Base-by-base conservation (phyloP, 1,140 invertebrate genomes). In the Anoplolepis gracilipes region DNA sequence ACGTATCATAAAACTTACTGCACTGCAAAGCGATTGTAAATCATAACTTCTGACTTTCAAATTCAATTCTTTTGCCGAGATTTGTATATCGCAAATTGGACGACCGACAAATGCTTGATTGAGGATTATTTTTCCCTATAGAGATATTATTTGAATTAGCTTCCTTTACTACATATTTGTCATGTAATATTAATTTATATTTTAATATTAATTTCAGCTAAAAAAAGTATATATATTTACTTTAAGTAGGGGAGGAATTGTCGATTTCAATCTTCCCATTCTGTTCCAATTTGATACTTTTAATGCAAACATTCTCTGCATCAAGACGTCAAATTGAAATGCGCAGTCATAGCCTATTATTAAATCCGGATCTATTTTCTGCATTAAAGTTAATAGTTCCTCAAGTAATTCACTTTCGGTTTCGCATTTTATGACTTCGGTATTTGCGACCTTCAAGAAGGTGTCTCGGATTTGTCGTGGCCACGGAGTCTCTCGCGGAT, bases 311-410 rank as follows among this genome's bases (percentile, higher is more conserved):
- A 99, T 96, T 88, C 98, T 97, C 86, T 98, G 97, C 22, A 98
- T 96, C 1, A 99, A 95, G 7, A 99, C 95, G 92, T 98, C 98
- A 75, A 99, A 96, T 92, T 99, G 98, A 94, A 98, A 99, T 10
- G 97, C 97, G 92, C n/a, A n/a, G 94, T 99, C 99, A 93, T 99
- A 98, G 2, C 98, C 99, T 7, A 99, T 96, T 65, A 99, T 96
- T 13, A 99, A 94, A 95, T 99, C 99, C 0, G 99, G 98, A 95
- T 99, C 99, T 49, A 98, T 95, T 92, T 97, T 97, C 91, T 97
- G 96, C 84, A 99, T 97, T 92, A 98, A 97, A 0, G 97, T 96
- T 70, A 99, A 94, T 84, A 99, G 97, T 93, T 97, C 97, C 84
- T 97, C 98, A 0, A 99, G 93, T 2, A 99, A 95, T 57, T 97